A percentile compares a stretch with the other conserved stretches of the same genome.
phyloP scores from a whole-genome alignment of 1,140 invertebrate species.

The Homalodisca vitripennis region DNA sequence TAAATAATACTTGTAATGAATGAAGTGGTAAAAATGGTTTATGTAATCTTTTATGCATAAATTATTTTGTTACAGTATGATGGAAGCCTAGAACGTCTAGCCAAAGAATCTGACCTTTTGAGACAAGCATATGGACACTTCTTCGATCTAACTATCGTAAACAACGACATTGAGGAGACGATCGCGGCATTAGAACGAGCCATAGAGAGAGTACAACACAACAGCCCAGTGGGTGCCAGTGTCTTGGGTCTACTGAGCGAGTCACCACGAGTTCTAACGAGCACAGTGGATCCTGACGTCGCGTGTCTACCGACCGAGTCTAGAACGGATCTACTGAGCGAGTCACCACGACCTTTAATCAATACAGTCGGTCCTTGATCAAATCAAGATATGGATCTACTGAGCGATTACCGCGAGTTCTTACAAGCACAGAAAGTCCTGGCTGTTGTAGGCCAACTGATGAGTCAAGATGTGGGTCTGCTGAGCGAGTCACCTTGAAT shows the following conservation, averaged over 20 bases:
- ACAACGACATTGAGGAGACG: constrained; percentile 99
- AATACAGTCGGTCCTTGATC: background rate
- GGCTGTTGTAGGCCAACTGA: too few species aligned
- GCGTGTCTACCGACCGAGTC: background rate
- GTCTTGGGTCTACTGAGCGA: constrained; percentile 88
- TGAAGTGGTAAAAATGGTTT: too few species aligned
- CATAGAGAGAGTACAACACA: constrained; percentile 84
- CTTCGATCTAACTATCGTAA: constrained; percentile 97
- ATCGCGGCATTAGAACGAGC: constrained; percentile 88
- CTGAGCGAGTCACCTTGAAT: too few species aligned
- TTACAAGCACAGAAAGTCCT: background rate
- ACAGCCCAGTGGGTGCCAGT: constrained; percentile 95
- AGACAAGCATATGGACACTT: constrained; percentile 96
- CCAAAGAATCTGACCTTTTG: constrained; percentile 93
- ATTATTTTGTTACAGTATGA: constrained; percentile 89
- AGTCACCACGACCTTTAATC: background rate
- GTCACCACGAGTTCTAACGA: too few species aligned
- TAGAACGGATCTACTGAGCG: background rate
- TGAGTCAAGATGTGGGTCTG: too few species aligned
- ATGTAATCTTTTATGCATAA: too few species aligned
- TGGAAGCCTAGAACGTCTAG: constrained; percentile 92
- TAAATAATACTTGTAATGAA: too few species aligned
- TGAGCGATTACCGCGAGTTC: background rate
- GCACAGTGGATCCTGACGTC: background rate
- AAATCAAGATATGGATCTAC: background rate